phyloP scores from a whole-genome alignment of 2,797 vertebrate species.

The Epinephelus coioides region DNA sequence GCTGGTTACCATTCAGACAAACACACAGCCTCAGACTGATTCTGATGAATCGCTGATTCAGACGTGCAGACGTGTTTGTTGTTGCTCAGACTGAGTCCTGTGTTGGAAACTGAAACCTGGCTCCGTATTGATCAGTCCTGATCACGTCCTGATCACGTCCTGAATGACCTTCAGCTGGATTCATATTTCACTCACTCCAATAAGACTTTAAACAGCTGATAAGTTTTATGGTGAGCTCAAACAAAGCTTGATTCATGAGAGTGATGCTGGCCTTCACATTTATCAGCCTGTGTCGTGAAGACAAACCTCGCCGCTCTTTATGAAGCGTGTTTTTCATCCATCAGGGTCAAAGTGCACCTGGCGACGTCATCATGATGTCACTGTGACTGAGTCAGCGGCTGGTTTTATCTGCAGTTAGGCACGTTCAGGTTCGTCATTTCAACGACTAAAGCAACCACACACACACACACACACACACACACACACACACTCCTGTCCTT shows the following conservation, averaged over 20 bases:
- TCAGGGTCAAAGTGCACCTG: slow-evolving; percentile 12
- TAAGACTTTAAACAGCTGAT: slow-evolving; percentile 15
- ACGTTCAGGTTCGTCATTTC: background rate
- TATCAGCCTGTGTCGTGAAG: slow-evolving; percentile 14
- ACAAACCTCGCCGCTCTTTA: background rate
- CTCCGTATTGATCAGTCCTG: background rate
- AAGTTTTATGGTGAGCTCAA: slow-evolving; percentile 42
- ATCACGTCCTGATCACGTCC: slow-evolving; percentile 4
- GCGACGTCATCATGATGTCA: too few relatives aligned
- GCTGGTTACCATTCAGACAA: slow-evolving; percentile 81
- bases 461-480: too few relatives aligned
- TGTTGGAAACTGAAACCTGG: too few relatives aligned
- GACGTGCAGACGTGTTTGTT: slow-evolving; percentile 9
- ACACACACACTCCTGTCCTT: too few relatives aligned
- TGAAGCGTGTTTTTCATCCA: background rate
- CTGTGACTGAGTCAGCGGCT: background rate
- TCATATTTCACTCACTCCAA: slow-evolving; percentile 34
- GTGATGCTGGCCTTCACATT: background rate
- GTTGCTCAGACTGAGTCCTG: too few relatives aligned
- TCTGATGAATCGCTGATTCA: slow-evolving; percentile 52
- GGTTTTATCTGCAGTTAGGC: background rate
- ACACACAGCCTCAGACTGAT: slow-evolving; percentile 57
- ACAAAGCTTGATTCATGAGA: slow-evolving; percentile 44
- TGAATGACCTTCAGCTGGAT: background rate
- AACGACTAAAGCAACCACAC: too few relatives aligned